Percentiles rank a stretch among this genome's conserved stretches.
These are phyloP conservation scores for Pogoniulus pusillus DNA, from an alignment of 2,797 vertebrate genomes.

Conservation along the genomic window DNA sequence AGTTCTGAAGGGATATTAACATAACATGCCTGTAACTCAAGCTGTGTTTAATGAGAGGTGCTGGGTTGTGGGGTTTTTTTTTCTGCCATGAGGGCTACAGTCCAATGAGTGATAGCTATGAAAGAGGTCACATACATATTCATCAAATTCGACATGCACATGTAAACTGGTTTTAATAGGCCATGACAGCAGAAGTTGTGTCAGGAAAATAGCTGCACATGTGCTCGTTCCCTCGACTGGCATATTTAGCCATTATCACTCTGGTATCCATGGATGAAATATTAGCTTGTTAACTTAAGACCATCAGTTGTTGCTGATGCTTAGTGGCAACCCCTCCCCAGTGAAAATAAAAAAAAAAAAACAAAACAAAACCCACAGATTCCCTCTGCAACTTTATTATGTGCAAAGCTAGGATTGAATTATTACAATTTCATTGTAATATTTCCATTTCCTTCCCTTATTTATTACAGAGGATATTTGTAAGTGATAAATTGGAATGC, in stretches of 20 bases:
- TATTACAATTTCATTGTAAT: constrained; percentile 47
- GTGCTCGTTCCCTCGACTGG: constrained; percentile 76
- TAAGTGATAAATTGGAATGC: constrained; percentile 34
- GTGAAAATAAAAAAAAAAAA: no score
- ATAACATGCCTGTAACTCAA: constrained; percentile 87
- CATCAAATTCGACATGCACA: constrained; percentile 97
- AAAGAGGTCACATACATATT: constrained; percentile 99
- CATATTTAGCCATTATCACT: constrained; percentile 79
- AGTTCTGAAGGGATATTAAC: constrained; percentile 84
- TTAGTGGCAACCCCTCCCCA: no score
- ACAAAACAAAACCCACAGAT: constrained; percentile 45
- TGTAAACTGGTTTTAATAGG: constrained; percentile 97
- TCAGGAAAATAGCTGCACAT: constrained; percentile 81
- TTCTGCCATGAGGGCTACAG: constrained; percentile 83
- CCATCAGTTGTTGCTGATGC: no score
- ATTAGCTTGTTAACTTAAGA: no score
- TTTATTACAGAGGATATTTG: constrained; percentile 35
- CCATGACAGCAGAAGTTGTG: constrained; percentile 92
- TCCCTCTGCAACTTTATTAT: constrained; percentile 69
- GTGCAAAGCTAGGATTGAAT: constrained; percentile 24
- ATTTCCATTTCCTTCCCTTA: constrained; percentile 24
- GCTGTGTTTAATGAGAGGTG: constrained; percentile 94
- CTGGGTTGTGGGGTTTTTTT: constrained; percentile 71
- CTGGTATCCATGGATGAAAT: constrained; percentile 75
- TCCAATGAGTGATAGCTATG: constrained; percentile 88